Evolutionary conservation across 2,888 invertebrate species (phyloP), one percentile per base, ranked within the genome.

Genomic region (Halictus ligatus): DNA sequence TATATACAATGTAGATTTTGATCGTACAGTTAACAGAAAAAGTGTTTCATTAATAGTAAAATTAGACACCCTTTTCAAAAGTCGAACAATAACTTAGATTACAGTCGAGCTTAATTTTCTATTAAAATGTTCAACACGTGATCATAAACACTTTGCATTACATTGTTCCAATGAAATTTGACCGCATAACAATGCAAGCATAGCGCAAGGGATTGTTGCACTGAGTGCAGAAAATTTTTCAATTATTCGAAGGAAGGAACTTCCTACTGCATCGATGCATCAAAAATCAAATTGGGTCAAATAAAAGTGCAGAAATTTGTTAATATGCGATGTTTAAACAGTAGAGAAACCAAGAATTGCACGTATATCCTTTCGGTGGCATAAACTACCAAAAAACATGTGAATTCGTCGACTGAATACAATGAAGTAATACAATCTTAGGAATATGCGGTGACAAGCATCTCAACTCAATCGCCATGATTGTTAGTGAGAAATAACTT

Each of bases 261-360:
- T 74, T 46, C 40, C 67, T 40, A 69, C 10, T 21, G 35, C 67
- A 40, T 73, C 35, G 40, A 73, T 83, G 21, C 46, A 73, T 73
- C 64, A 54, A 73, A n/a, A 78, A 25, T 54, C 46, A n/a, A 83
- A 75, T 54, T 85, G 58, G 76, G 77, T 84, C 83, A 76, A 67
- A 29, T 76, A 71, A 83, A 43, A 73, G 35, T 71, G 13, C 69
- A 76, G 76, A 46, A 48, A 74, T 77, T 40, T 46, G 40, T 43
- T 76, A 18, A 74, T 72, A 67, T 43, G n/a, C 13, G 8, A 48
- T 10, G 5, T 25, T 71, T 60, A 25, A 75, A 75, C 8, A n/a
- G 25, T 21, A 54, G n/a, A 40, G 25, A 81, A 67, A 58, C 8
- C 13, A 48, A n/a, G 46, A 18, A 74, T 60, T 7, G 18, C 21